Percentiles rank a stretch among this genome's conserved stretches.
These are phyloP conservation scores for Myrmecobius fasciatus DNA, from an alignment of 2,113 vertebrate species.

Conservation along the genomic window DNA sequence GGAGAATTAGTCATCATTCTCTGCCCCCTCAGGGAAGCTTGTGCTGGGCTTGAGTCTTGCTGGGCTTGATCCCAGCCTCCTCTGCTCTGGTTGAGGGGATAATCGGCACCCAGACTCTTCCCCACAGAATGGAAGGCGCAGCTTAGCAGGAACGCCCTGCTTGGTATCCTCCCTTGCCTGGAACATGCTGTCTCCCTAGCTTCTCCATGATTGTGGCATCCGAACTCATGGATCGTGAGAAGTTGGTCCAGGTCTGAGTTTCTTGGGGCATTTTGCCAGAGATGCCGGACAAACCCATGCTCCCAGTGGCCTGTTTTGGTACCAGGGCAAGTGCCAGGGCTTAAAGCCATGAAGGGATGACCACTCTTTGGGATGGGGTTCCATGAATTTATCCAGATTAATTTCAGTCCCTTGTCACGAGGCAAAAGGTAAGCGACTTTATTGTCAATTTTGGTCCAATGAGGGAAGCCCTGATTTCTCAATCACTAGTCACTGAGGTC, in stretches of 20 bases:
- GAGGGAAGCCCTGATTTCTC: neutral
- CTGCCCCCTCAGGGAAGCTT: neutral
- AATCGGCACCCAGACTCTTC: no score
- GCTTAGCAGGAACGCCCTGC: no score
- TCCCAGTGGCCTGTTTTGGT: no score
- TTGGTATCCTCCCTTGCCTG: no score
- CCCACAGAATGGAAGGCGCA: no score
- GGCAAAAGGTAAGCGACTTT: neutral
- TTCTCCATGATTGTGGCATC: no score
- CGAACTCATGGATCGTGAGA: no score
- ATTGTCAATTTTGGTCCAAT: neutral
- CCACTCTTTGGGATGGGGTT: neutral
- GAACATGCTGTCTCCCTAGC: no score
- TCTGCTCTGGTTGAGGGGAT: neutral
- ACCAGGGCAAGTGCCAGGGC: neutral
- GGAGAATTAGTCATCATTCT: neutral
- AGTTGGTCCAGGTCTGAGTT: no score
- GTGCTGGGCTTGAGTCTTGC: neutral
- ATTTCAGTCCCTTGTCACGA: neutral
- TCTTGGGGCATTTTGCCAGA: no score
- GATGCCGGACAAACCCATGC: no score
- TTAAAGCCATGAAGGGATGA: neutral
- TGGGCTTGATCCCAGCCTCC: no score
- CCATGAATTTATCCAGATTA: neutral
- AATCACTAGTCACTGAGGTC: neutral